Evolutionary conservation across 2,797 vertebrate genomes (phyloP), one percentile per base, ranked within the genome.

Genomic region (Sebastes variabilis): DNA sequence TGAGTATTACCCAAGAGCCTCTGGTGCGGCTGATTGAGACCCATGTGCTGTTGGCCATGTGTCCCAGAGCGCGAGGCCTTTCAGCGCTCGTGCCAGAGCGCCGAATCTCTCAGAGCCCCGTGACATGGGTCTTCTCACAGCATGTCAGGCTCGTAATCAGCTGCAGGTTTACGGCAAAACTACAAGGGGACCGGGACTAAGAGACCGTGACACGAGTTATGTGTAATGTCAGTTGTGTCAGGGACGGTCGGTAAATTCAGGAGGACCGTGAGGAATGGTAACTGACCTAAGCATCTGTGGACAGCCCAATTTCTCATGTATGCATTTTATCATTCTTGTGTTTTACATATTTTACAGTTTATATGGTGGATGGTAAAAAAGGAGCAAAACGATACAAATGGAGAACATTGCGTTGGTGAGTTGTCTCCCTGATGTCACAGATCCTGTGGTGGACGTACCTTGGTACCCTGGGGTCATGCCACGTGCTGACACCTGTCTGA

Each of bases 401-500:
- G n/a, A 64, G 32, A 34, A 3, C 34, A 62, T 30, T 4, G 4
- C 5, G 3, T 16, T 34, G 69, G 30, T 16, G 8, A n/a, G 14
- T 42, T 2, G n/a, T 24, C 8, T 54, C 12, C 29, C 25, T 6
- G 59, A 49, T 11, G 5, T 20, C 56, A 30, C 13, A 49, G 25
- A 20, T 29, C 4, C 7, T 10, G 27, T 14, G 3, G 20, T 1
- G 22, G 9, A 66, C 92, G 87, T 96, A 99, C 98, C 98, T 97
- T 62, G 98, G 98, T 71, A 99, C 98, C 89, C 98, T 95, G 80
- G 98, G 98, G 91, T 99, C 98, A 0, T 99, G 98, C 98, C 98
- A 99, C 0, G 98, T 99, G 96, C 98, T 99, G 90, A 99, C 98
- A 24, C 98, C 98, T 16, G 98, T 99, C 94, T 99, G 98, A 71